These are phyloP conservation scores for Neodiprion lecontei DNA, from an alignment of 1,140 invertebrate species.

Conservation along the genomic window DNA sequence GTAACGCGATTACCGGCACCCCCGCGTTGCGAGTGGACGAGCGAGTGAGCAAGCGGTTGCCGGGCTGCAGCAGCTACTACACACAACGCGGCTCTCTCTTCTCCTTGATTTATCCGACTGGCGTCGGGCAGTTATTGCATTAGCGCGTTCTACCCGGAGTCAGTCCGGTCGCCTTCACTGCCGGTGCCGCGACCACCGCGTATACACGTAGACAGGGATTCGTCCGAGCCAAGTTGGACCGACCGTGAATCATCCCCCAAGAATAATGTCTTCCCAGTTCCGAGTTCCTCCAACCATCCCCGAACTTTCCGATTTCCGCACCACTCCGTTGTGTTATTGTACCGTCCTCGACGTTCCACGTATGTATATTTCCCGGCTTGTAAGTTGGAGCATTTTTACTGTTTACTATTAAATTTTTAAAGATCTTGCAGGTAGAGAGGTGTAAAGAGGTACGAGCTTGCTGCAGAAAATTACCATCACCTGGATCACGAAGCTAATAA, in stretches of 20 bases:
- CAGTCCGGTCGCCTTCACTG: background rate
- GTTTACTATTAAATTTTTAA: no score
- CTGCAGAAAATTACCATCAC: no score
- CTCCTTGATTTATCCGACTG: slow-evolving; percentile 55
- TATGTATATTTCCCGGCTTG: slow-evolving; percentile 1
- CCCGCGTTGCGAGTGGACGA: background rate
- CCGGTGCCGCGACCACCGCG: slow-evolving; percentile 21
- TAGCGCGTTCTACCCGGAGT: slow-evolving; percentile 38
- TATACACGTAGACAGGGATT: slow-evolving; percentile 1
- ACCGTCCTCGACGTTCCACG: background rate
- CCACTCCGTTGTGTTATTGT: background rate
- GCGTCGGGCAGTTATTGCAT: slow-evolving; percentile 53
- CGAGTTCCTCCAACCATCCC: background rate
- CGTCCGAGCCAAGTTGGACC: slow-evolving; percentile 5
- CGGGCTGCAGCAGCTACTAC: slow-evolving; percentile 33
- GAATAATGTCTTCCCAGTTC: slow-evolving; percentile 38
- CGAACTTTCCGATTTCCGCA: background rate
- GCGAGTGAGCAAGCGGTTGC: slow-evolving; percentile 18
- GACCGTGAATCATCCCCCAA: slow-evolving; percentile 42
- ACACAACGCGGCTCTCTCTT: slow-evolving; percentile 6
- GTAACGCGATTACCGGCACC: slow-evolving; percentile 50
- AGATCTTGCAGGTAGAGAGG: no score
- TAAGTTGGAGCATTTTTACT: no score
- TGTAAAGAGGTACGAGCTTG: no score
- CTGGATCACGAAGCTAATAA: no score